phyloP scores from a whole-genome alignment of 2,888 invertebrate species.

The Pterobdella sp. region DNA sequence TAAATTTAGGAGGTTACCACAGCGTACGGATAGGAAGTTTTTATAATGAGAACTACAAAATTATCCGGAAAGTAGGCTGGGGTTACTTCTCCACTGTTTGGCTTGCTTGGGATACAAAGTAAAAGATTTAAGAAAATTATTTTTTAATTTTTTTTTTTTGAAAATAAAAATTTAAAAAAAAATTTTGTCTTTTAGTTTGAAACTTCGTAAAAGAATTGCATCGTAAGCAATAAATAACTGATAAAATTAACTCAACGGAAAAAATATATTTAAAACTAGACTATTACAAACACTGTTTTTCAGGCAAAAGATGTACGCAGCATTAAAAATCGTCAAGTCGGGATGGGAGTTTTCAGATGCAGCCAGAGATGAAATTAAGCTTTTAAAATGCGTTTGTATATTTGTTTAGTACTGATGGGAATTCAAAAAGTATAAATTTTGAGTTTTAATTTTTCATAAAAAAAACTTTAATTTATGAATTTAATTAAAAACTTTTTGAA shows the following conservation, averaged over 20 bases:
- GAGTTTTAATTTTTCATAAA: no score
- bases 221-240: no score
- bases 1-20: slow-evolving; percentile 31
- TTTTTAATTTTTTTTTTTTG: background rate
- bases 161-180: no score
- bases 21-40: slow-evolving; percentile 27
- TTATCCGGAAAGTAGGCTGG: slow-evolving; percentile 31
- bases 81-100: slow-evolving; percentile 33
- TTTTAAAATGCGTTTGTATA: slow-evolving; percentile 24
- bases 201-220: no score
- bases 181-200: no score
- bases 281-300: no score
- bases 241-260: no score
- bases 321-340: slow-evolving; percentile 26
- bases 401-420: no score
- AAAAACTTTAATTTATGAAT: no score
- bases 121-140: background rate
- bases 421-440: no score
- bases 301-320: slow-evolving; percentile 14
- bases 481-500: background rate
- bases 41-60: slow-evolving; percentile 28
- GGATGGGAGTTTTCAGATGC: slow-evolving; percentile 25
- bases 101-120: slow-evolving; percentile 27
- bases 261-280: no score
- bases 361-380: slow-evolving; percentile 27